These are phyloP conservation scores for Chlorodrepanis virens DNA, from an alignment of 2,113 vertebrate species.

Conservation along the genomic window DNA sequence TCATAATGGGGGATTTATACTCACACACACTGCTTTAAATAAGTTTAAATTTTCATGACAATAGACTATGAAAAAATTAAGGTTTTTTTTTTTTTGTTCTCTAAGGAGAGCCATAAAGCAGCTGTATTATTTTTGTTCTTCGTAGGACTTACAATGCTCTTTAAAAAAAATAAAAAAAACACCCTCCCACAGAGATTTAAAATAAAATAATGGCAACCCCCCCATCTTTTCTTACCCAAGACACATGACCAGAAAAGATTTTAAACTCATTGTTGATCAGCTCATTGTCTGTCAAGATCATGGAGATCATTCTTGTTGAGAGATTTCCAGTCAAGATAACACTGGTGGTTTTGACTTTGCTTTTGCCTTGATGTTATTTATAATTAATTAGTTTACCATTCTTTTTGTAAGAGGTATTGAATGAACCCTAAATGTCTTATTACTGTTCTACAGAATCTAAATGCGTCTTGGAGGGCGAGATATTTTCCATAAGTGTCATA, in stretches of 20 bases:
- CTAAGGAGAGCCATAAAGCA: background rate
- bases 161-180: background rate
- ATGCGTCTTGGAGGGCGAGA: background rate
- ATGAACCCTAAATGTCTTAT: background rate
- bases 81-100: background rate
- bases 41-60: conserved; percentile 40
- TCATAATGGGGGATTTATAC: background rate
- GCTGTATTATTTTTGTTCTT: conserved; percentile 3
- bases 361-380: background rate
- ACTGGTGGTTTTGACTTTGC: background rate
- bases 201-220: background rate
- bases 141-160: background rate
- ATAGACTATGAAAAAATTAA: background rate
- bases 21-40: conserved; percentile 18
- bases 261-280: background rate
- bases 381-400: background rate
- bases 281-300: background rate
- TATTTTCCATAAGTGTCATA: background rate
- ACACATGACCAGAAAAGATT: background rate
- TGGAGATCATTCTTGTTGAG: background rate
- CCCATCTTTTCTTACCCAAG: background rate
- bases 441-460: background rate
- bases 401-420: background rate
- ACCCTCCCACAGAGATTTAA: background rate
- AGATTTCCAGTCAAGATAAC: background rate